Base-by-base conservation (phyloP, 37 sponge, comb jelly and placozoan species). In the Tethya wilhelma region DNA sequence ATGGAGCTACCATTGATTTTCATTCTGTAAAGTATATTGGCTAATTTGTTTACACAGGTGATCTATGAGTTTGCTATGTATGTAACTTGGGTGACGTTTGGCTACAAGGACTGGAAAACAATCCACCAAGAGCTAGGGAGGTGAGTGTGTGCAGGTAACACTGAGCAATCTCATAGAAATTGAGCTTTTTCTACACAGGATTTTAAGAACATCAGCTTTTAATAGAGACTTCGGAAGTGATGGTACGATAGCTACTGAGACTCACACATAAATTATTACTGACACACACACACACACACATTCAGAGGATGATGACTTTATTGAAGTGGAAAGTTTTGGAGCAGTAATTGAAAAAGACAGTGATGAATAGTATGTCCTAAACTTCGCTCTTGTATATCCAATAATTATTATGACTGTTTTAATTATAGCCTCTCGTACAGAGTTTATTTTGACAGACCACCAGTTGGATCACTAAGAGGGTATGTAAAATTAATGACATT, bases 51-150 rank as follows among this genome's bases (percentile, higher is more conserved):
- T 0, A 0, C 39, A 29, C 36, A 93, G 93, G 82, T 67, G 6
- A 69, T 93, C 5, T 93, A 93, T 77, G 93, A 88, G 72, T 88
- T 85, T 71, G 43, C 73, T 22, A 81, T 85, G 73, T 68, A 40
- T 79, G 73, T 84, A 4, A 55, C 59, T 1, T 89, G 90, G 89
- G 44, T 93, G 33, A 76, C 86, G 5, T 93, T 88, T 72, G 67
- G 80, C 41, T 77, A 78, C 31, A 45, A 80, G 63, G 32, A 88
- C 39, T 93, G 89, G 89, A 34, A 77, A 1, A 25, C 30, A 5
- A 81, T 93, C 26, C 89, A 88, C 67, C 62, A 59, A 32, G 90
- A 88, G 60, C 29, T 93, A n/a, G 93, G 93, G 44, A 80, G 89
- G 85, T 83, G 4, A 38, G 64, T 70, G 53, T 31, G 31, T 38